These are phyloP conservation scores for Acomys russatus DNA, from an alignment of 2,797 vertebrate species.

Conservation along the genomic window DNA sequence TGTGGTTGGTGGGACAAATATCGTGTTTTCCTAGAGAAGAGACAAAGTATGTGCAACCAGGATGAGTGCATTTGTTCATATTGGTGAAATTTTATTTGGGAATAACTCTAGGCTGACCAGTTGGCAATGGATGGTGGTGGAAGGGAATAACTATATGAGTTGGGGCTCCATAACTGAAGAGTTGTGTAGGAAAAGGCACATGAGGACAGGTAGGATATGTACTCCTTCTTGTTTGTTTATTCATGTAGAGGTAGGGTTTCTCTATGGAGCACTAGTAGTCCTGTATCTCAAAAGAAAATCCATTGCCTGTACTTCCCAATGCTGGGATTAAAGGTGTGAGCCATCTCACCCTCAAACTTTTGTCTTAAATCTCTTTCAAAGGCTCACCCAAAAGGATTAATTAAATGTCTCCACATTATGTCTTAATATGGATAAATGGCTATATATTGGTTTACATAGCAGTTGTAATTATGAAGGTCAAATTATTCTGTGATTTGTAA, in stretches of 20 bases:
- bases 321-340: too few relatives aligned
- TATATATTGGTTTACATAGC: background rate
- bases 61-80: background rate
- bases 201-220: background rate
- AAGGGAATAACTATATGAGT: background rate
- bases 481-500: background rate
- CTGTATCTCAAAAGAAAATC: too few relatives aligned
- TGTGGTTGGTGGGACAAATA: background rate
- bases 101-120: too few relatives aligned
- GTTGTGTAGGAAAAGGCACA: background rate
- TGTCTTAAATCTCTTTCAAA: too few relatives aligned
- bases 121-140: background rate
- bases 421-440: background rate
- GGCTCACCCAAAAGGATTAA: background rate
- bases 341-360: too few relatives aligned
- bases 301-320: too few relatives aligned
- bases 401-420: background rate
- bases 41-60: background rate
- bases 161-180: background rate
- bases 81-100: background rate
- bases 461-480: slow-evolving; percentile 39
- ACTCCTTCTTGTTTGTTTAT: background rate
- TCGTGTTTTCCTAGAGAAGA: background rate
- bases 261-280: too few relatives aligned
- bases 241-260: background rate